Base-by-base conservation (phyloP, 2,113 vertebrate species). In the Peromyscus maniculatus region DNA sequence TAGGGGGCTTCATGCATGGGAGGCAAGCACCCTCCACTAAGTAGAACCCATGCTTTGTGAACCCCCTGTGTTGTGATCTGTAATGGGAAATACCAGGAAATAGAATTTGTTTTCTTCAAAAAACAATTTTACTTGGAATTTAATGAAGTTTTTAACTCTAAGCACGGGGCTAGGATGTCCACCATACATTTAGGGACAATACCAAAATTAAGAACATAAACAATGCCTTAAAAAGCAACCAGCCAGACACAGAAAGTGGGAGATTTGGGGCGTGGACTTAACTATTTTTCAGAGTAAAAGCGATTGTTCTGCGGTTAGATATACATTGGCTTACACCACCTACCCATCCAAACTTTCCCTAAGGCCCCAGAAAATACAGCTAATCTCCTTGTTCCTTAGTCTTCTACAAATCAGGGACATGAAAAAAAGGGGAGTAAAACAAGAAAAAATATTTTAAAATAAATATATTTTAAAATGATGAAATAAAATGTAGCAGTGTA, bases 211-310 rank as follows among this genome's bases (percentile, higher is more conserved):
- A 88, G 26, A 87, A 80, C 19, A 96, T 55, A 67, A 91, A 59
- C 39, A 92, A 15, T 5, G 66, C 55, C 31, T 43, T 57, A 86
- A 72, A 5, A 88, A 80, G 0, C 49, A 94, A 49, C 83, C 62
- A 93, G 57, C 12, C 21, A 79, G 91, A 52, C 62, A 26, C 19
- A 96, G 43, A 90, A 87, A 24, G 12, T 43, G 15, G n/a, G 78
- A 92, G 88, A 90, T 43, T 87, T 33, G 55, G 46, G 33, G 33
- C 33, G 5, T 71, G 3, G 87, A 90, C 13, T 15, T 97, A 66
- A 87, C 66, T 67, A 74, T 39, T n/a, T 91, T 92, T 89, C 69
- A 78, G 28, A 55, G 87, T 28, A 95, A 90, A 96, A 90, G 15
- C 28, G 89, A 55, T 31, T 10, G 12, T 79, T 93, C 84, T 91